Conservation (phyloP, 1,140 invertebrate genomes). For the Hesperophylax magnus region DNA sequence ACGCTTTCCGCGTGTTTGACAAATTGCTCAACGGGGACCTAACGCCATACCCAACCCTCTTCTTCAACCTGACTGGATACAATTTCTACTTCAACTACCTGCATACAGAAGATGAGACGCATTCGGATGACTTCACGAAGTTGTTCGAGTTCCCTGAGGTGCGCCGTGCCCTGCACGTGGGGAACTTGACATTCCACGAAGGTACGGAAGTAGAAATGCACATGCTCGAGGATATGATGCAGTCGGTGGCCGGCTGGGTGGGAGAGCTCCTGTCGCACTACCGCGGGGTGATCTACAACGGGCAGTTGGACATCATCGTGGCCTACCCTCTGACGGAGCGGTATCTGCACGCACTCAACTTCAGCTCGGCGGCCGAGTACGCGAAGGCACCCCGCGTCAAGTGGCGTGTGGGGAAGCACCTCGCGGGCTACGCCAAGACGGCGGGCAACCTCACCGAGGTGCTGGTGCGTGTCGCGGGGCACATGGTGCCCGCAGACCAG, state of each 20-base stretch:
- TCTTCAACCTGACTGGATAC: slow-evolving; percentile 85
- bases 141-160: slow-evolving; percentile 75
- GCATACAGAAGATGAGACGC: slow-evolving; percentile 68
- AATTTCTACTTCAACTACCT: slow-evolving; percentile 87
- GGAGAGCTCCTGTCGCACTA: slow-evolving; percentile 78
- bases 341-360: slow-evolving; percentile 79
- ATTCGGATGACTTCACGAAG: slow-evolving; percentile 65
- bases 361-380: slow-evolving; percentile 77
- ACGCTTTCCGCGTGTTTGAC: slow-evolving; percentile 82
- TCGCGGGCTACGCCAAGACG: slow-evolving; percentile 85
- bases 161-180: slow-evolving; percentile 85
- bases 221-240: slow-evolving; percentile 85
- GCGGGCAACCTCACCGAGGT: slow-evolving; percentile 84
- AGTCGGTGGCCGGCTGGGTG: slow-evolving; percentile 84
- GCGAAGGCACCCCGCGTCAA: slow-evolving; percentile 75
- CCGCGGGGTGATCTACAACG: slow-evolving; percentile 83
- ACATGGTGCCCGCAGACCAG: slow-evolving; percentile 88
- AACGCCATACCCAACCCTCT: slow-evolving; percentile 74
- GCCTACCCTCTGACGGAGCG: slow-evolving; percentile 84
- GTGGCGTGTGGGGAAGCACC: slow-evolving; percentile 78
- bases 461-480: slow-evolving; percentile 85
- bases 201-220: slow-evolving; percentile 76
- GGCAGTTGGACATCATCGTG: slow-evolving; percentile 89
- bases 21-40: slow-evolving; percentile 80
- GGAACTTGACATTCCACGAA: slow-evolving; percentile 79